These are phyloP conservation scores for Luperina testacea DNA, from an alignment of 2,888 invertebrate genomes.

Conservation along the genomic window DNA sequence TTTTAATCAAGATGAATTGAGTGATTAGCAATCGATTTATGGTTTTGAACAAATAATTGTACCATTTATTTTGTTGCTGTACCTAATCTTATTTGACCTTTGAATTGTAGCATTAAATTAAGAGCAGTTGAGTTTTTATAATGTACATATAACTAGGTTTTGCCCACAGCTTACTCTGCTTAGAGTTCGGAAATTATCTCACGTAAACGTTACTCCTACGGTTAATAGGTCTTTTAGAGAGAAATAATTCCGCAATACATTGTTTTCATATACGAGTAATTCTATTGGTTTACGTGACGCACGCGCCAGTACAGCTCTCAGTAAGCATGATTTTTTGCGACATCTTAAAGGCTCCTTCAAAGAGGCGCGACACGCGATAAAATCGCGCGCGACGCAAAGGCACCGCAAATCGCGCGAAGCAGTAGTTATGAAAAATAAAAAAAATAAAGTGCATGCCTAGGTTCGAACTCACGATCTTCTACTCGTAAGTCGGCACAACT, in stretches of 20 bases:
- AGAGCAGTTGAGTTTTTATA: not conserved
- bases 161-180: not conserved
- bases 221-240: no score
- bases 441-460: not conserved
- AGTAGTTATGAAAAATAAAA: not conserved
- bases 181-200: not conserved
- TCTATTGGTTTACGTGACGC: no score
- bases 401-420: not conserved
- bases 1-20: slow-evolving; percentile 34
- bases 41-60: not conserved
- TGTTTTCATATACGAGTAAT: no score
- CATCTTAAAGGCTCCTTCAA: no score
- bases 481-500: not conserved
- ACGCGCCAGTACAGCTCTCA: no score
- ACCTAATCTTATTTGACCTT: not conserved
- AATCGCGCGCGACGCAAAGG: no score
- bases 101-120: not conserved
- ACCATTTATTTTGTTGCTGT: not conserved
- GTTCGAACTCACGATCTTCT: not conserved
- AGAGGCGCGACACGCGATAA: no score
- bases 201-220: not conserved
- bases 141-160: not conserved
- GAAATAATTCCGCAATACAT: no score
- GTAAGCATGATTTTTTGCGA: no score
- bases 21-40: not conserved